Evolutionary conservation across 2,113 vertebrate genomes (phyloP).

Genomic region (Rhagologus leucostigma): DNA sequence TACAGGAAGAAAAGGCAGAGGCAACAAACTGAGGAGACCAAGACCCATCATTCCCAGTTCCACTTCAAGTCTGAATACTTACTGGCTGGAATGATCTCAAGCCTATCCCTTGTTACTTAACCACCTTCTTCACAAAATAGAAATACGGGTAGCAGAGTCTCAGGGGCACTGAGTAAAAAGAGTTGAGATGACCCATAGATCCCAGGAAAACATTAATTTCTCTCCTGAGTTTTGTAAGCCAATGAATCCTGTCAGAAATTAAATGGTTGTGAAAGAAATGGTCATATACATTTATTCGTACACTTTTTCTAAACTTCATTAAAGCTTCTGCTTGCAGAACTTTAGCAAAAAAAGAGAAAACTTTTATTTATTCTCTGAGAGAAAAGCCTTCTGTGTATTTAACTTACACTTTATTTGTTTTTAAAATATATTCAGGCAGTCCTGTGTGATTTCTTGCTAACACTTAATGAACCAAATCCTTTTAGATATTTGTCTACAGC

Average conservation of each 20-base stretch:
- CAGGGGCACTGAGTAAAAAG: background rate
- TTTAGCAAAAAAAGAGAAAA: constrained; percentile 5
- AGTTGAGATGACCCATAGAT: background rate
- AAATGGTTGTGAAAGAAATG: background rate
- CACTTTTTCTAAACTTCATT: background rate
- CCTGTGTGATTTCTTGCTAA: constrained; percentile 18
- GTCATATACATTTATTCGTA: background rate
- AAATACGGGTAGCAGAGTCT: background rate
- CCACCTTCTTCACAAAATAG: background rate
- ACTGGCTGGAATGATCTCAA: background rate
- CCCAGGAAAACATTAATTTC: background rate
- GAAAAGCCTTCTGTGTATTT: constrained; percentile 18
- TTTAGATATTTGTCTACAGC: constrained; percentile 24
- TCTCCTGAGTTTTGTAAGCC: background rate
- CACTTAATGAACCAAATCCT: constrained; percentile 30
- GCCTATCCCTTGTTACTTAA: background rate
- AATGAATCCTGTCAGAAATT: background rate
- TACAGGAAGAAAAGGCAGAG: background rate
- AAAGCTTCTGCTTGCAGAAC: background rate
- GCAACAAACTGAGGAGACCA: background rate
- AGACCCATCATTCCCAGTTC: background rate
- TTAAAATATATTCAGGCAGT: constrained; percentile 12
- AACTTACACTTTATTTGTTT: constrained; percentile 28
- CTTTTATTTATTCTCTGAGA: background rate
- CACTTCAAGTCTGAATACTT: background rate